Conservation (phyloP, 2,797 vertebrate genomes). For the Mormyrus hasselquistii region DNA sequence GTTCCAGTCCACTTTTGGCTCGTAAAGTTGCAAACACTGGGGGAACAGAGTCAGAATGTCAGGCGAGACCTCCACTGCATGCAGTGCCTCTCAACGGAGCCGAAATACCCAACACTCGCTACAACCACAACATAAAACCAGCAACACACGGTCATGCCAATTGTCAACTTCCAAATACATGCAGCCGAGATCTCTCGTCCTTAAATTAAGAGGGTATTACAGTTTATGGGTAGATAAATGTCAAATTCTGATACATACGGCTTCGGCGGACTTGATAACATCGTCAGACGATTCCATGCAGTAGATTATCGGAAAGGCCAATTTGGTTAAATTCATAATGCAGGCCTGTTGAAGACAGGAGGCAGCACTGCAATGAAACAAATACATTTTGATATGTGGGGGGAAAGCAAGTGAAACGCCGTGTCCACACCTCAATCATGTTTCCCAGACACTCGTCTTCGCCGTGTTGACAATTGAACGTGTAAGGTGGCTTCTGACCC, state of each 20-base stretch:
- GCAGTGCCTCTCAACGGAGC: not conserved
- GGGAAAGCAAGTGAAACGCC: not conserved
- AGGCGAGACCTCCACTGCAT: not conserved
- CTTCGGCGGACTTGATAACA: slow-evolving; percentile 49
- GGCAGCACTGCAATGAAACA: not conserved
- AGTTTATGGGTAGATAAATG: not conserved
- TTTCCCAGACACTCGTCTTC: slow-evolving; percentile 78
- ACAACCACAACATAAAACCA: not conserved
- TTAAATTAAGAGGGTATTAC: not conserved
- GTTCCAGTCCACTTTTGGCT: slow-evolving; percentile 33
- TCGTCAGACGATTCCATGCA: slow-evolving; percentile 69
- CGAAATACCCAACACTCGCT: not conserved
- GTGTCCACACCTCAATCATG: slow-evolving; percentile 74
- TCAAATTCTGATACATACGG: slow-evolving; percentile 40
- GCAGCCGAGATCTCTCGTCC: not conserved
- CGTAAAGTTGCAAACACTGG: slow-evolving; percentile 68
- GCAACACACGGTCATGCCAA: not conserved
- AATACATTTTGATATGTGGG: not conserved
- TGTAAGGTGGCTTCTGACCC: slow-evolving; percentile 44
- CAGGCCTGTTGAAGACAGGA: slow-evolving; percentile 63
- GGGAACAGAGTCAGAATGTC: not conserved
- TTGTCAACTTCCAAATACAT: not conserved
- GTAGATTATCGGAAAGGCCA: slow-evolving; percentile 54
- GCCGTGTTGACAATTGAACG: slow-evolving; percentile 81
- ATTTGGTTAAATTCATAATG: slow-evolving; percentile 50